phyloP scores from a whole-genome alignment of 2,888 invertebrate genomes.

The Volucella inanis region DNA sequence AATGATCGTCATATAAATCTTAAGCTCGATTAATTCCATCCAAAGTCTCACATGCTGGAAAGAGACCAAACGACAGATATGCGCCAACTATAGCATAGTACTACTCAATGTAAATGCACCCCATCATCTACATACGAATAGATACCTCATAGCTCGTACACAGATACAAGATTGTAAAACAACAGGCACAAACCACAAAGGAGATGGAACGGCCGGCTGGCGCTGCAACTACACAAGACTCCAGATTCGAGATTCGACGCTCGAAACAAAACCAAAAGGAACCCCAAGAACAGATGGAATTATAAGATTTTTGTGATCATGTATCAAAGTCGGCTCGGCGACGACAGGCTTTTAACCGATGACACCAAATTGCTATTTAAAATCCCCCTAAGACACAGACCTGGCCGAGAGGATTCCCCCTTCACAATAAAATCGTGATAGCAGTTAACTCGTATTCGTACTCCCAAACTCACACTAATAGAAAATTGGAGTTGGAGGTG shows the following conservation, averaged over 20 bases:
- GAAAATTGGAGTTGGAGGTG: too few species aligned
- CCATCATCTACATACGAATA: too few species aligned
- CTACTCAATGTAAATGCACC: constrained; percentile 51
- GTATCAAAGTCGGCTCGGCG: constrained; percentile 75
- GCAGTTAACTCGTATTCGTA: background rate
- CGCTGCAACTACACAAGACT: too few species aligned
- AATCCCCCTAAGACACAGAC: constrained; percentile 17
- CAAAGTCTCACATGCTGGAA: constrained; percentile 15
- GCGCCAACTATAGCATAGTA: constrained; percentile 39
- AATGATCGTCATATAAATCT: constrained; percentile 75
- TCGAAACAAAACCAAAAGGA: constrained; percentile 6
- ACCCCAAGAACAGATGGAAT: constrained; percentile 71
- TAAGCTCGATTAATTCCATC: constrained; percentile 73
- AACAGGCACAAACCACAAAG: constrained; percentile 63
- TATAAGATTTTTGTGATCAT: constrained; percentile 75
- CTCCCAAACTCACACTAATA: background rate
- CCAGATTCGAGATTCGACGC: background rate
- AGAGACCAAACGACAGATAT: constrained; percentile 52
- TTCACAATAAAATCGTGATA: constrained; percentile 31
- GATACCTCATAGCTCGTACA: constrained; percentile 34
- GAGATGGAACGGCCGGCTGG: constrained; percentile 19
- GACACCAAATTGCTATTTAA: constrained; percentile 77
- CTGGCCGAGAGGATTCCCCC: constrained; percentile 31
- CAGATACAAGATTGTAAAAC: constrained; percentile 70
- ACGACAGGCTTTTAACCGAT: constrained; percentile 77